Percentiles rank a stretch among this genome's conserved stretches.
Conservation (phyloP, 2,113 vertebrate species). For the Takifugu flavidus region DNA sequence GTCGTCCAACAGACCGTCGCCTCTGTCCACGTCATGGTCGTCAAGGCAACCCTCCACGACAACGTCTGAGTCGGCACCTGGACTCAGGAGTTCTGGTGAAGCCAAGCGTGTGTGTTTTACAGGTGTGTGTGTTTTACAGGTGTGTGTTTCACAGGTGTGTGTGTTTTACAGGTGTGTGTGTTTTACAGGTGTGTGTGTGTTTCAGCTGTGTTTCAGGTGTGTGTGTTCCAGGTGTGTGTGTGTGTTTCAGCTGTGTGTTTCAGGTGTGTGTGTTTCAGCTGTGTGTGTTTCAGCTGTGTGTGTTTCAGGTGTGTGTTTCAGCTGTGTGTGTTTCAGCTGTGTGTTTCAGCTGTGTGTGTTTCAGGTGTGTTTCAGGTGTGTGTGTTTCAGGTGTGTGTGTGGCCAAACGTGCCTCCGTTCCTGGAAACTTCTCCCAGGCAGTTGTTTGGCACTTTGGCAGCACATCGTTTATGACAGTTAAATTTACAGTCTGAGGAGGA, state of each 20-base stretch:
- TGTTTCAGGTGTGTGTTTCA: too few relatives aligned
- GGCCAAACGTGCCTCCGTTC: constrained; percentile 84
- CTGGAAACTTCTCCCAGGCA: constrained; percentile 92
- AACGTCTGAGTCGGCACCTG: constrained; percentile 86
- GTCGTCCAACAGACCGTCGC: constrained; percentile 84
- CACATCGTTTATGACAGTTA: constrained; percentile 97
- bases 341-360: too few relatives aligned
- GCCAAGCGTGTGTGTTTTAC: neutral
- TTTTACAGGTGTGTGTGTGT: too few relatives aligned
- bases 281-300: too few relatives aligned
- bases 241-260: too few relatives aligned
- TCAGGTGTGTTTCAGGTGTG: neutral
- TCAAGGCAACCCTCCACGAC: constrained; percentile 88
- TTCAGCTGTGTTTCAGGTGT: too few relatives aligned
- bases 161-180: too few relatives aligned
- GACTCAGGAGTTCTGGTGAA: constrained; percentile 85
- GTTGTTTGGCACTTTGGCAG: constrained; percentile 94
- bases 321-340: too few relatives aligned
- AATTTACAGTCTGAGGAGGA: constrained; percentile 87
- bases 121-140: neutral
- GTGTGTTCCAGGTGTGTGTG: too few relatives aligned
- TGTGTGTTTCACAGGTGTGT: neutral
- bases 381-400: neutral
- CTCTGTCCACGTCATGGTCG: constrained; percentile 85
- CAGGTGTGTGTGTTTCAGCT: too few relatives aligned